Base-by-base conservation (phyloP, 1,140 invertebrate species). In the Leptinotarsa texana region DNA sequence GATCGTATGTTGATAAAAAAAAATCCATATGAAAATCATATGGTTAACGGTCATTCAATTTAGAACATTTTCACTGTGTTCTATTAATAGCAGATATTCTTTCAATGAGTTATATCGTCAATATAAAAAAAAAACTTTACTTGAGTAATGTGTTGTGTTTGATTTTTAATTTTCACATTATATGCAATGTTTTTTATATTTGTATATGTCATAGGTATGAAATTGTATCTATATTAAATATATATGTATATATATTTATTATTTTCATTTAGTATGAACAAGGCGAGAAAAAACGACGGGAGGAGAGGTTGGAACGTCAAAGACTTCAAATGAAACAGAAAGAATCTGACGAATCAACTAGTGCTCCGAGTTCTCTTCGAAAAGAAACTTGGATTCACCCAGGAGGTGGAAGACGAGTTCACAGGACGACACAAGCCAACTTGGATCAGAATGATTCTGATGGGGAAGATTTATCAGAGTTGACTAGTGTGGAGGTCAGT, bases 321-420 rank as follows among this genome's bases (percentile, higher is more conserved):
- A 84, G 87, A 69, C 88, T 87, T 69, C 87, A 88, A 74, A 90
- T 89, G 88, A 90, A 89, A 78, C 88, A 89, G 79, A 88, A 88
- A 83, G 87, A 88, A 86, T 80, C 82, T 72, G 72, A 82, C 74
- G 57, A 79, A 75, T 57, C 68, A 57, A 24, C 70, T 62, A 80
- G 69, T 15, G 66, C 69, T 13, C 78, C 72, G 67, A 81, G 80
- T 47, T 86, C 84, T 63, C 83, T 90, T 63, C 84, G 93, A 65
- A 89, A 91, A 75, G 95, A 96, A 86, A 91, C 93, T 57, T 96
- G 95, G 95, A 90, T 95, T 78, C 90, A 93, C 82, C 92, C 93
- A 11, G 91, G 93, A 81, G 92, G 92, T 4, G 88, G 89, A n/a
- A 86, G 88, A 61, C 84, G 90, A 71, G 85, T 92, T 11, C 89